Evolutionary conservation across 2,113 vertebrate species (phyloP), one percentile per base, ranked within the genome.

Genomic region (Poecile atricapillus): DNA sequence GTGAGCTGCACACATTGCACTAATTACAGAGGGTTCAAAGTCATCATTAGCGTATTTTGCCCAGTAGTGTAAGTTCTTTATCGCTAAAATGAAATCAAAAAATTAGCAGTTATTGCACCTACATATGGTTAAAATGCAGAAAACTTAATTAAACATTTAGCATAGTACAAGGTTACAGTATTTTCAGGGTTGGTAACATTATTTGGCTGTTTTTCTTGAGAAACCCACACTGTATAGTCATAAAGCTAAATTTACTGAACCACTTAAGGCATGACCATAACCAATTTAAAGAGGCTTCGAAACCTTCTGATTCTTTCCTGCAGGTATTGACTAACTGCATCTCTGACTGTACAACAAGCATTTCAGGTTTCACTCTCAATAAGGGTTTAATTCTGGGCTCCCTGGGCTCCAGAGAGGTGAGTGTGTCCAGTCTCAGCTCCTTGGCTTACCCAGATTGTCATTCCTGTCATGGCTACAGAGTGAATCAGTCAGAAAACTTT

Each of bases 71-170:
- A 95, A 65, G 25, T 28, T 79, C 46, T 95, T 86, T 69, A 91
- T 67, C 3, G 5, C 44, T 88, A 92, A 94, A 96, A 93, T 89
- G 60, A 47, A 63, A 64, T 53, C 0, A 33, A 74, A 64, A 53
- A 83, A 81, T 62, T 31, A 87, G 62, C 74, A 82, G 62, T 82
- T 91, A 87, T 88, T 94, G 71, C 63, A 94, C 87, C 43, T 88
- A 46, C 44, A 70, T 56, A 56, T 27, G n/a, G 82, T 70, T 87
- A 79, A 87, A 93, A 97, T 62, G n/a, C 60, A 88, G 74, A 90
- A 97, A 64, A 39, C 58, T 82, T 81, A 89, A 92, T 94, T 89
- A 91, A 89, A 95, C 58, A 93, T 81, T 95, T 81, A 82, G 11
- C 41, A 86, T 14, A 39, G 43, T 46, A 86, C n/a, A 63, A 35